Conservation (phyloP, 2,797 vertebrate species). For the Rhynchonycteris naso region DNA sequence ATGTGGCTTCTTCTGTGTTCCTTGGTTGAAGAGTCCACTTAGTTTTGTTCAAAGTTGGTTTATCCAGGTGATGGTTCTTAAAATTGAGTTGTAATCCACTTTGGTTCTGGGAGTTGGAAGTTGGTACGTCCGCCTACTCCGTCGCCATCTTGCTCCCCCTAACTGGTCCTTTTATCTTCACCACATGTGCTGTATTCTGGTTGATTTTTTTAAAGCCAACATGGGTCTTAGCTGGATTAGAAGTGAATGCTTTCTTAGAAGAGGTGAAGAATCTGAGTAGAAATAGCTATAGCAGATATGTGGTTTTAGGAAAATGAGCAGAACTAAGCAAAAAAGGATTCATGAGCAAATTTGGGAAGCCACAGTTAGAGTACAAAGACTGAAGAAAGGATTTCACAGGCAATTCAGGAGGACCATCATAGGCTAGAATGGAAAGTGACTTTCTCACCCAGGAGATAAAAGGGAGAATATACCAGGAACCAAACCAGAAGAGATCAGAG, state of each 20-base stretch:
- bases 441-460: neutral
- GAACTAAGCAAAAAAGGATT: neutral
- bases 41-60: no score
- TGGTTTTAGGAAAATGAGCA: neutral
- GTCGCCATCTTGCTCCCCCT: no score
- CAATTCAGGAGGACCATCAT: neutral
- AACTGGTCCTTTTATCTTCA: neutral
- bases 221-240: neutral
- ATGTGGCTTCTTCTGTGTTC: no score
- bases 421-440: neutral
- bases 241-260: neutral
- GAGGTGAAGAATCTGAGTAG: neutral
- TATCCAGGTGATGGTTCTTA: no score
- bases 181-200: accelerated
- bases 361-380: neutral
- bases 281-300: neutral
- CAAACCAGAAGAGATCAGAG: neutral
- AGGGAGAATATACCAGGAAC: neutral
- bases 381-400: neutral
- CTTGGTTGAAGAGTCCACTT: no score
- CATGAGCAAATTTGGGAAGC: neutral
- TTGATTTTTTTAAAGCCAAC: neutral
- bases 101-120: no score
- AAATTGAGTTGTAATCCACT: no score
- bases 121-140: no score